phyloP scores from a whole-genome alignment of 1,140 invertebrate genomes.

The Saxidomus purpurata region DNA sequence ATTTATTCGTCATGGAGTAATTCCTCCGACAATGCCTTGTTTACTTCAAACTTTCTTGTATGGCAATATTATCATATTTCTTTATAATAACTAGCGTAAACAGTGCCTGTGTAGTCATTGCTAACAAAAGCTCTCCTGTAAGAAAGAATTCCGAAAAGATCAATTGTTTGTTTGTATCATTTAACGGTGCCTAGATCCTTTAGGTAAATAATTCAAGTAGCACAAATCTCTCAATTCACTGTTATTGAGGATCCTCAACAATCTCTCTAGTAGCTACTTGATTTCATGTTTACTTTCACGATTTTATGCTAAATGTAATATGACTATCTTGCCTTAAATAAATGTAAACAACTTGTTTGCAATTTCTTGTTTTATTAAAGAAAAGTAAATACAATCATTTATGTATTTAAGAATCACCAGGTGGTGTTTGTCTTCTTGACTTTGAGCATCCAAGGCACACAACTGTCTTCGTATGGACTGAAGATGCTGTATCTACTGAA shows the following conservation, averaged over 20 bases:
- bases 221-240: conserved; percentile 54
- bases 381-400: too few species aligned
- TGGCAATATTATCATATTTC: conserved; percentile 28
- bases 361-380: too few species aligned
- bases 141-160: neutral
- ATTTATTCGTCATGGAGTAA: neutral
- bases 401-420: too few species aligned
- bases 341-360: neutral
- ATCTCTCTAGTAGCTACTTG: neutral
- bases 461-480: too few species aligned
- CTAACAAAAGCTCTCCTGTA: neutral
- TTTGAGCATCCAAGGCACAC: too few species aligned
- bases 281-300: conserved; percentile 54
- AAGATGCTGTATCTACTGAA: too few species aligned
- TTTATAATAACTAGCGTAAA: neutral
- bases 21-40: neutral
- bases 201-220: conserved; percentile 56
- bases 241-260: neutral
- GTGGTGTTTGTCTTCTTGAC: too few species aligned
- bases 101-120: neutral
- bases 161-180: conserved; percentile 49
- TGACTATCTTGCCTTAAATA: neutral
- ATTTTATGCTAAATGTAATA: conserved; percentile 31
- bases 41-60: conserved; percentile 9
- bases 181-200: conserved; percentile 21